Evolutionary conservation across 2,888 invertebrate species (phyloP).

Genomic region (Polyommatus iphigenia): DNA sequence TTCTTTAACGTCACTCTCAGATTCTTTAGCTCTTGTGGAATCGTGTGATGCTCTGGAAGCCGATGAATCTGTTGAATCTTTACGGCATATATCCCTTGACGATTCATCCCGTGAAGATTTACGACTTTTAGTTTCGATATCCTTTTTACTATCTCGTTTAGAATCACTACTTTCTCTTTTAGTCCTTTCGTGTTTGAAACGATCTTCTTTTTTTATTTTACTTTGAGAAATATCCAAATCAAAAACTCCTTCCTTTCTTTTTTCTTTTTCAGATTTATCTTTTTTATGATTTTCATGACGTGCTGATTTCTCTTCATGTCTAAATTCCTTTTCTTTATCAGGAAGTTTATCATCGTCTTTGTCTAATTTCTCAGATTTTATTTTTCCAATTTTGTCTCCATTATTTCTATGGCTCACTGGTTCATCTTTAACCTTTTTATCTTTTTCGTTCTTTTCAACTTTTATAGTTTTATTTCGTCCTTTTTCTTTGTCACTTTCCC

Average conservation of each 20-base stretch:
- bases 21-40: constrained; percentile 64
- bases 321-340: constrained; percentile 57
- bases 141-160: constrained; percentile 72
- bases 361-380: constrained; percentile 53
- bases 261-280: constrained; percentile 66
- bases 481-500: constrained; percentile 66
- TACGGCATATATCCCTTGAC: constrained; percentile 64
- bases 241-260: constrained; percentile 54
- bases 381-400: constrained; percentile 52
- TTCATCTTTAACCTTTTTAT: constrained; percentile 56
- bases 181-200: constrained; percentile 67
- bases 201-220: constrained; percentile 71
- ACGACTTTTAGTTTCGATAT: constrained; percentile 61
- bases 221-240: constrained; percentile 51
- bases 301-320: constrained; percentile 65
- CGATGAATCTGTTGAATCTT: constrained; percentile 76
- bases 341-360: constrained; percentile 56
- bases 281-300: constrained; percentile 76
- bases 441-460: constrained; percentile 59
- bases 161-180: constrained; percentile 63
- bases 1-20: constrained; percentile 65
- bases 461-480: constrained; percentile 57
- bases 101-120: constrained; percentile 73
- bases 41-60: constrained; percentile 72
- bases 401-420: constrained; percentile 48